Evolutionary conservation across 2,113 vertebrate species (phyloP), one percentile per base, ranked within the genome.

Genomic region (Galbula dea): DNA sequence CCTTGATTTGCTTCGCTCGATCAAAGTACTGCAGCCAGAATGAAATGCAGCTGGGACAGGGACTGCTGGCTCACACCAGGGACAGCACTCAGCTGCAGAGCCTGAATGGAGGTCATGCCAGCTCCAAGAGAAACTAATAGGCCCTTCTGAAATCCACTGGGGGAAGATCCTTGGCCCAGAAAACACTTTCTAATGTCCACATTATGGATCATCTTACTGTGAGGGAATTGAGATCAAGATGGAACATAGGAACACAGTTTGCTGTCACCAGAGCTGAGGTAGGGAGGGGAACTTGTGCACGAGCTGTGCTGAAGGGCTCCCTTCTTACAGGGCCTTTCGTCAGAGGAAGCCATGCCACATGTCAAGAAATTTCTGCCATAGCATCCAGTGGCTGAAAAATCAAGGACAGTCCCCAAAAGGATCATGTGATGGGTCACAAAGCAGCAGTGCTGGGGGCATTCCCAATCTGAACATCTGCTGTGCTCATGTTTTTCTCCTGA

Each of bases 341-440:
- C 15, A 6, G 15, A 58, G 26, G 17, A 46, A 54, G 27, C 2
- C 3, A 61, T 3, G 2, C 3, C 0, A 2, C 20, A n/a, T 2
- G 2, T 55, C 46, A 18, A 46, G 41, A 66, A 72, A 72, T 69
- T n/a, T 20, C n/a, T 76, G 30, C 51, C 43, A 5, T 22, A 48
- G 55, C 55, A 69, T 39, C 34, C 71, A 29, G 48, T 34, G 59
- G 37, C 30, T 51, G 41, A 65, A 89, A 63, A 81, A 68, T 9
- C 15, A 84, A 52, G 41, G 27, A 67, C 9, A 0, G 1, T 86
- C 68, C 27, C 49, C 32, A 13, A 21, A 62, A 75, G 22, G 5
- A 16, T 68, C 32, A 24, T 8, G 15, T 4, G 3, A 15, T 41
- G 24, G 26, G 49, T 90, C 58, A 77, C 68, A 88, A 76, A 62